Evolutionary conservation across 1,140 invertebrate genomes (phyloP).

Genomic region (Penaeus indicus): DNA sequence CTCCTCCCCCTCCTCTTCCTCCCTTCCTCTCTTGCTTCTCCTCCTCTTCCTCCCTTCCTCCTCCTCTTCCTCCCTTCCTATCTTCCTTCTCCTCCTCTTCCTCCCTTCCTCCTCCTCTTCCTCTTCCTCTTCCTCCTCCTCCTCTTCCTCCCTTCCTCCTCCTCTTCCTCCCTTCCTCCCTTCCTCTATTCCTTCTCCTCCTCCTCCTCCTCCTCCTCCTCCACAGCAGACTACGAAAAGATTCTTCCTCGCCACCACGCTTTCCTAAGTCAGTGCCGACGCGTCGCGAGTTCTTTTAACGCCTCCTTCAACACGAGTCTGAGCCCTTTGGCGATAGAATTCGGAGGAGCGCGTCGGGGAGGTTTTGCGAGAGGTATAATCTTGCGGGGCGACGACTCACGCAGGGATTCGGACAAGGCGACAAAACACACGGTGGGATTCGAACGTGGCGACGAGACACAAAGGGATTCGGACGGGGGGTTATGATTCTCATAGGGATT

Average conservation of each 20-base stretch:
- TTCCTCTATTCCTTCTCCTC: neutral
- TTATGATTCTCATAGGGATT: no score
- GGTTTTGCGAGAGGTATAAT: no score
- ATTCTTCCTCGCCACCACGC: neutral
- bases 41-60: neutral
- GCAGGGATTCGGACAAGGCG: no score
- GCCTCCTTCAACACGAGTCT: no score
- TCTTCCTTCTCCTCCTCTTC: neutral
- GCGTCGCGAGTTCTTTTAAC: no score
- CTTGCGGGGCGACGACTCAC: no score
- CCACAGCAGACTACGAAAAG: neutral
- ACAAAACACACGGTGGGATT: no score
- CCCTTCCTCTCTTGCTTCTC: neutral
- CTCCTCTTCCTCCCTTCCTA: neutral
- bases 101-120: neutral
- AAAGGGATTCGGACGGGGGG: no score
- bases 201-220: neutral
- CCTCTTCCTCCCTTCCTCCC: neutral
- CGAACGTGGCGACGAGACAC: no score
- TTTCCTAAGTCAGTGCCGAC: no score
- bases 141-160: neutral
- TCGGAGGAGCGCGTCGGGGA: no score
- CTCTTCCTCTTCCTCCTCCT: neutral
- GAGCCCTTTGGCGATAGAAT: no score
- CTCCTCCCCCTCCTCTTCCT: neutral